Base-by-base conservation (phyloP, 2,888 invertebrate species). In the Caenorhabditis drosophilae region DNA sequence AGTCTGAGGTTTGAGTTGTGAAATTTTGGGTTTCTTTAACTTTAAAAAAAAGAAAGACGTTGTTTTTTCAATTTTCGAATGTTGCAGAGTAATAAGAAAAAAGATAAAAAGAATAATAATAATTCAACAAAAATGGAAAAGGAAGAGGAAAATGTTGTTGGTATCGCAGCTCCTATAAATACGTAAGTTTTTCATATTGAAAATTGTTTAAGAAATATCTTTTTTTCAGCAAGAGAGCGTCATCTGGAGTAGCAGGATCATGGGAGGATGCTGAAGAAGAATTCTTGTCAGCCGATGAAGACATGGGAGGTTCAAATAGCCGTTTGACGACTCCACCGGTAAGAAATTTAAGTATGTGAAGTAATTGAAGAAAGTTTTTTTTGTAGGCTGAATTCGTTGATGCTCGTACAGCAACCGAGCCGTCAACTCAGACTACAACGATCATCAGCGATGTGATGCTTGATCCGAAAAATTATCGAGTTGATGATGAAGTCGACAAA, bases 241-340 rank as follows among this genome's bases (percentile, higher is more conserved):
- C 63, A 4, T 62, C 62, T 42, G 59, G 55, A 9, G 48, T 38
- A 1, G 46, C 36, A 16, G 56, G 57, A 27, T 60, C 63, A 16
- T 54, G 48, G 23, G 69, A 69, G 18, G 69, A 67, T 25, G 61
- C 49, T 25, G 57, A 61, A 35, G 56, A 67, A 31, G 64, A 60
- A n/a, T 71, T 56, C 42, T 36, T 71, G 6, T 71, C 71, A 4
- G 71, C 71, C 4, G 64, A 71, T 25, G 71, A 71, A 44, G 58
- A 67, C 44, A 42, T 71, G 18, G 67, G 60, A 23, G 64, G 59
- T 26, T 67, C 70, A 11, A 62, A 49, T 31, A 60, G 56, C 20
- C 49, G 51, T 22, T 41, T 64, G 6, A 51, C 50, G 0, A 63
- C 63, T n/a, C 63, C 64, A 35, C 63, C 63, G 18, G 61, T 61